A percentile compares a stretch with the other conserved stretches of the same genome.
Evolutionary conservation across 1,140 invertebrate genomes (phyloP).

Genomic region (Orussus abietinus): DNA sequence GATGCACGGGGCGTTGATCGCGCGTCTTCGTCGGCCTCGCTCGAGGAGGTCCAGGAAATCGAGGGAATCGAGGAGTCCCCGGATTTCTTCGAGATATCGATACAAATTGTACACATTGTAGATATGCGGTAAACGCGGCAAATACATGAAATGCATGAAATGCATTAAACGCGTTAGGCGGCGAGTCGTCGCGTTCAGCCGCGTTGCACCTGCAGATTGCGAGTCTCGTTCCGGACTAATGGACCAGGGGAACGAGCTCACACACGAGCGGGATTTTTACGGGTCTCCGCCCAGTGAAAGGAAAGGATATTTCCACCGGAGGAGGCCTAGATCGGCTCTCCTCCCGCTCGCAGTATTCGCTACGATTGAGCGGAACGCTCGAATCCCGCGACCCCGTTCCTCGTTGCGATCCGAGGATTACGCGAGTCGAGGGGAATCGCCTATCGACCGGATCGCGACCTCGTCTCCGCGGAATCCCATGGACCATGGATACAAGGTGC

Average conservation of each 20-base stretch:
- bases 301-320: constrained; percentile 13
- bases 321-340: constrained; percentile 17
- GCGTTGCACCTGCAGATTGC: too few relatives aligned
- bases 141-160: constrained; percentile 2
- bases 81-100: neutral
- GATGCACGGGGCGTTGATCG: constrained; percentile 37
- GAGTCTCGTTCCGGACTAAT: constrained; percentile 18
- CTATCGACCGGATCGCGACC: too few relatives aligned
- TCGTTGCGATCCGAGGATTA: constrained; percentile 2
- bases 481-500: too few relatives aligned
- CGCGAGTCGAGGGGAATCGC: too few relatives aligned
- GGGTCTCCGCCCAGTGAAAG: constrained; percentile 17
- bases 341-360: too few relatives aligned
- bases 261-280: constrained; percentile 4
- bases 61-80: neutral
- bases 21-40: constrained; percentile 14
- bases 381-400: neutral
- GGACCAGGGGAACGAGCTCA: constrained; percentile 4
- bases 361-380: too few relatives aligned
- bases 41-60: neutral
- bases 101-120: constrained; percentile 6
- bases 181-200: too few relatives aligned
- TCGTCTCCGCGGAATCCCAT: too few relatives aligned
- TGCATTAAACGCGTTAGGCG: neutral
- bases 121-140: neutral